Evolutionary conservation across 2,797 vertebrate species (phyloP).

Genomic region (Chelidonichthys spinosus): DNA sequence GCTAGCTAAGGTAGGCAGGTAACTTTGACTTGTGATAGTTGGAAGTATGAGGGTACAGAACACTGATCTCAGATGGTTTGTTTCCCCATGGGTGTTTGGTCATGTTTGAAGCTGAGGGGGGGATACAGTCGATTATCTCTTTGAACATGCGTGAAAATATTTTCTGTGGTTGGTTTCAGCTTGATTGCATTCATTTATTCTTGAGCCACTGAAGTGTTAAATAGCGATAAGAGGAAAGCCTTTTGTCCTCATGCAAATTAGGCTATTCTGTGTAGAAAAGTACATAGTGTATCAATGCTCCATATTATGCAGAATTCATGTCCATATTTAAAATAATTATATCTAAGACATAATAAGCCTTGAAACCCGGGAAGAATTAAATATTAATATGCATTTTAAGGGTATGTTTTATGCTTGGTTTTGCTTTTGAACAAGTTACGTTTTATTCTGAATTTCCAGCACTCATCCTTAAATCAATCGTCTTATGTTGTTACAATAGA

Average conservation of each 20-base stretch:
- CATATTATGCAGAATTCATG: not conserved
- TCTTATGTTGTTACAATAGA: not conserved
- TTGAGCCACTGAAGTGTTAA: constrained; percentile 8
- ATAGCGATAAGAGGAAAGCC: constrained; percentile 15
- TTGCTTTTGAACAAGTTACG: not conserved
- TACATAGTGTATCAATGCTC: not conserved
- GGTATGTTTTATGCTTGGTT: not conserved
- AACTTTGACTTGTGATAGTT: not conserved
- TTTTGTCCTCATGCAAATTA: constrained; percentile 23
- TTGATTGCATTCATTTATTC: constrained; percentile 8
- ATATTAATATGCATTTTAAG: not conserved
- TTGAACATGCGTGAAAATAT: not conserved
- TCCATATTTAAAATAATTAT: not conserved
- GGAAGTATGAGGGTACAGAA: not conserved
- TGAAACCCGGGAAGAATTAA: no score
- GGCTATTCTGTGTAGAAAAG: not conserved
- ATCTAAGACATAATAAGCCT: not conserved
- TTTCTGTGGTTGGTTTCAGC: not conserved
- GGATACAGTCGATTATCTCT: not conserved
- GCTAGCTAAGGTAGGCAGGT: no score
- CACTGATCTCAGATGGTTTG: not conserved
- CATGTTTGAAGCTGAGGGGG: not conserved
- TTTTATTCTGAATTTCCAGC: not conserved
- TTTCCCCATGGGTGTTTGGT: not conserved
- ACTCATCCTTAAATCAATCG: not conserved